Base-by-base conservation (phyloP, 1,140 invertebrate species). In the Myzus persicae region DNA sequence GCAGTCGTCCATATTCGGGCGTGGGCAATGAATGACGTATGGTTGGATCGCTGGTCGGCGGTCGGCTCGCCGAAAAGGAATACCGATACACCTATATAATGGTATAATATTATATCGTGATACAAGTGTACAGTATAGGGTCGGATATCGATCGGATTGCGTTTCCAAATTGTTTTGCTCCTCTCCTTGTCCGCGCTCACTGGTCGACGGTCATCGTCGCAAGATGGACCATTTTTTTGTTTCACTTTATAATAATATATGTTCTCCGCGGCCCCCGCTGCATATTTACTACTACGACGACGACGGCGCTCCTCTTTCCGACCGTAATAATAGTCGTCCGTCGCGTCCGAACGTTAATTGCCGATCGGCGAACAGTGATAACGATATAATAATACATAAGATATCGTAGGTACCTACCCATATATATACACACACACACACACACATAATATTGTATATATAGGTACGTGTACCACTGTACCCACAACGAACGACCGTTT, bases 311-410 rank as follows among this genome's bases (percentile, higher is more conserved):
- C 26, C 22, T 84, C 82, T 84, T 38, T 84, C 7, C 22, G 3
- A 5, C 59, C 1, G 26, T 84, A 26, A 42, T 22, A 40, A 84
- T 22, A 26, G 40, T 46, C 42, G 85, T n/a, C 85, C 31, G 42
- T n/a, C 24, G 40, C 22, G 87, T 51, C 87, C 46, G 87, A 51
- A 54, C 88, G 88, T 89, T 89, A 89, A 89, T 89, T 89, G 48
- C 42, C 88, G 88, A 89, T 89, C 88, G 88, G n/a, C 88, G 48
- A 89, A 36, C 46, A 3, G 46, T 26, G 87, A 89, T 89, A 89
- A 89, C 46, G 87, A 38, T n/a, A 11, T 31, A n/a, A 51, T n/a
- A n/a, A n/a, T n/a, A n/a, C 36, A n/a, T 67, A 67, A 5, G 18
- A 67, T 67, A 67, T 59, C 54, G 26, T 59, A 59, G 54, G 54